phyloP scores from a whole-genome alignment of 1,140 invertebrate species.

The Babylonia areolata region DNA sequence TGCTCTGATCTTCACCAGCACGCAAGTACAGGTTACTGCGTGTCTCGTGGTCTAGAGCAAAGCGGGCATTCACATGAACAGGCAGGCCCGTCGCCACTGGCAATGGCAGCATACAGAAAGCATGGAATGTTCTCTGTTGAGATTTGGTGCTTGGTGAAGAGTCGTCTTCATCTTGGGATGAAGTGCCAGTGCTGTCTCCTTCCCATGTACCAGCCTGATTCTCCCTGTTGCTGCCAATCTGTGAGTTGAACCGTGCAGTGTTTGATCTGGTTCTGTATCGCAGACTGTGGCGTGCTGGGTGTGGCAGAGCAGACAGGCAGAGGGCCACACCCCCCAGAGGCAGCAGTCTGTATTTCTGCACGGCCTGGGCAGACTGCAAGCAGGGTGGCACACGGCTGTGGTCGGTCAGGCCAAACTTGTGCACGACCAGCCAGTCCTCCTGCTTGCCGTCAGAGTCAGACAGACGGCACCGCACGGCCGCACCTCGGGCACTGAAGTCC shows the following conservation, averaged over 20 bases:
- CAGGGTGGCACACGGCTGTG: background rate
- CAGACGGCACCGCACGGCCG: background rate
- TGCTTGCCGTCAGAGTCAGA: background rate
- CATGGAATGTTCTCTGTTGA: conserved; percentile 36
- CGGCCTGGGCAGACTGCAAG: conserved; percentile 38
- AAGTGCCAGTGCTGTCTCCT: too few relatives aligned
- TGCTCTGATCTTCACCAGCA: conserved; percentile 41
- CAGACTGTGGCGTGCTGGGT: background rate
- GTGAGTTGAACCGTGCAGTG: background rate
- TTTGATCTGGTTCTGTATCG: background rate
- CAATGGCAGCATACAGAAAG: conserved; percentile 71
- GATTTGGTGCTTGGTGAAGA: background rate
- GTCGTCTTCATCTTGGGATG: background rate
- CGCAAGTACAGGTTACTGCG: conserved; percentile 62
- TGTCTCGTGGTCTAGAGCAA: conserved; percentile 70
- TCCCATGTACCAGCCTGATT: background rate
- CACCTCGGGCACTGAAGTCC: background rate
- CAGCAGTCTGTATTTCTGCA: conserved; percentile 55
- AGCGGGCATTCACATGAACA: conserved; percentile 72
- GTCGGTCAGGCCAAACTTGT: conserved; percentile 26
- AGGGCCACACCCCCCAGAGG: conserved; percentile 68
- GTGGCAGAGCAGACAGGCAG: background rate
- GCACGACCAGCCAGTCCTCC: conserved; percentile 35
- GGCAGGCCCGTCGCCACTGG: conserved; percentile 69
- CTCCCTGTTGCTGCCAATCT: background rate